phyloP scores from a whole-genome alignment of 2,888 invertebrate genomes.

The Lasius fuliginosus region DNA sequence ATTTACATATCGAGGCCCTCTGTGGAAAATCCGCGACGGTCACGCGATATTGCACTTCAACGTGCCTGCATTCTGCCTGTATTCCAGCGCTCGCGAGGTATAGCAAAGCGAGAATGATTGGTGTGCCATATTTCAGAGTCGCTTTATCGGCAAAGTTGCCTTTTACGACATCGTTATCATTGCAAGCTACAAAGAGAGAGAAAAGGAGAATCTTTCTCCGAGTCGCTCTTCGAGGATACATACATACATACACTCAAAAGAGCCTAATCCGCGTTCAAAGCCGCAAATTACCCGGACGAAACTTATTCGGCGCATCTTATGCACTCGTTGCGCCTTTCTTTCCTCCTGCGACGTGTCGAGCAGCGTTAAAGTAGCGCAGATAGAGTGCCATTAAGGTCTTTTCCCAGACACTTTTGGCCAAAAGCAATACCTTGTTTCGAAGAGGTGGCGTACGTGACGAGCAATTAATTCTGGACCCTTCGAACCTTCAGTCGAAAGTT shows the following conservation, averaged over 20 bases:
- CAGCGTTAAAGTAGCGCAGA: conserved; percentile 53
- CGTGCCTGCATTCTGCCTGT: conserved; percentile 31
- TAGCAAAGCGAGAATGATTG: conserved; percentile 34
- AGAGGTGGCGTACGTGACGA: conserved; percentile 69
- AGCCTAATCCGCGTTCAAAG: conserved; percentile 18
- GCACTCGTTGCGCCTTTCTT: conserved; percentile 55
- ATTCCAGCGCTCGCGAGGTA: conserved; percentile 3
- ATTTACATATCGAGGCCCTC: conserved; percentile 24
- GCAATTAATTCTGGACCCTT: conserved; percentile 71
- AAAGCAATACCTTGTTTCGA: conserved; percentile 39
- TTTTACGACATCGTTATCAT: conserved; percentile 37
- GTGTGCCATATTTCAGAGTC: conserved; percentile 32
- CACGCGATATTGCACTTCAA: conserved; percentile 49
- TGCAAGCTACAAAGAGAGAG: background rate
- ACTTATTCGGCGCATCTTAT: conserved; percentile 34
- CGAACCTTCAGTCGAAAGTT: conserved; percentile 59
- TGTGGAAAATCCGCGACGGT: conserved; percentile 26
- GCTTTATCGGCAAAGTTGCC: conserved; percentile 28
- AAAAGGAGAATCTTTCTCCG: background rate
- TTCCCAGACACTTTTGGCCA: conserved; percentile 65
- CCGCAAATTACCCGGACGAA: conserved; percentile 5
- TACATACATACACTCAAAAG: conserved; percentile 20
- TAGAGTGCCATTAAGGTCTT: conserved; percentile 51
- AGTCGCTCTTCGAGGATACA: background rate
- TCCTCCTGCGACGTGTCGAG: conserved; percentile 42